These are phyloP conservation scores for Chaetogeoica ovagalla DNA, from an alignment of 2,888 invertebrate genomes.

Conservation along the genomic window DNA sequence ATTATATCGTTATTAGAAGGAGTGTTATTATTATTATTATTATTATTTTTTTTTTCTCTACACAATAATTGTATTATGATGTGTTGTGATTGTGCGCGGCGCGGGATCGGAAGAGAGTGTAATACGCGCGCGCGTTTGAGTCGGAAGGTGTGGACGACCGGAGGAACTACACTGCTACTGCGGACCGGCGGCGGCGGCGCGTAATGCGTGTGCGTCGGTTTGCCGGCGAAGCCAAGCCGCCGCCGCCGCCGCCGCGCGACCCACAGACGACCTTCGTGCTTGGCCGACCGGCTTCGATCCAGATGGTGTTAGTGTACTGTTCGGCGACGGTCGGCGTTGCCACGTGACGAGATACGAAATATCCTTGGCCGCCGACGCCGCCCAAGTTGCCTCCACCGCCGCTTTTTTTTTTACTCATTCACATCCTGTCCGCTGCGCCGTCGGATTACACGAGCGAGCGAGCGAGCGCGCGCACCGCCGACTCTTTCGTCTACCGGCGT, in stretches of 20 bases:
- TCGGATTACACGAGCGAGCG: background rate
- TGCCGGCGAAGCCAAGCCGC: constrained; percentile 27
- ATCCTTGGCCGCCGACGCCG: constrained; percentile 44
- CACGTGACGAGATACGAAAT: constrained; percentile 49
- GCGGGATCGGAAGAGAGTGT: too few species aligned
- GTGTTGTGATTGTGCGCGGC: too few species aligned
- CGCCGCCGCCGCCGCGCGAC: constrained; percentile 40
- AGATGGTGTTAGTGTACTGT: constrained; percentile 47
- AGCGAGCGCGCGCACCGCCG: constrained; percentile 3
- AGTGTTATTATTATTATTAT: too few species aligned
- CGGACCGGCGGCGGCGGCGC: constrained; percentile 23
- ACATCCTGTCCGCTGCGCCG: constrained; percentile 38
- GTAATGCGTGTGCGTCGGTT: constrained; percentile 28
- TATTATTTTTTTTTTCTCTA: too few species aligned
- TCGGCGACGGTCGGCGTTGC: constrained; percentile 44
- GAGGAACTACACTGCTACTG: constrained; percentile 40
- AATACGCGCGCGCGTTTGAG: constrained; percentile 14
- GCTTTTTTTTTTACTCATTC: constrained; percentile 7
- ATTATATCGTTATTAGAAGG: too few species aligned
- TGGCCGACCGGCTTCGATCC: constrained; percentile 53
- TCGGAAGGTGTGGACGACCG: constrained; percentile 45
- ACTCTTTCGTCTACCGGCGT: background rate
- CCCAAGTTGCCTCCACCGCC: constrained; percentile 47
- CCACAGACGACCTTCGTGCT: constrained; percentile 53
- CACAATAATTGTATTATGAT: too few species aligned